These are phyloP conservation scores for Callaeas wilsoni DNA, from an alignment of 2,113 vertebrate species.

Conservation along the genomic window DNA sequence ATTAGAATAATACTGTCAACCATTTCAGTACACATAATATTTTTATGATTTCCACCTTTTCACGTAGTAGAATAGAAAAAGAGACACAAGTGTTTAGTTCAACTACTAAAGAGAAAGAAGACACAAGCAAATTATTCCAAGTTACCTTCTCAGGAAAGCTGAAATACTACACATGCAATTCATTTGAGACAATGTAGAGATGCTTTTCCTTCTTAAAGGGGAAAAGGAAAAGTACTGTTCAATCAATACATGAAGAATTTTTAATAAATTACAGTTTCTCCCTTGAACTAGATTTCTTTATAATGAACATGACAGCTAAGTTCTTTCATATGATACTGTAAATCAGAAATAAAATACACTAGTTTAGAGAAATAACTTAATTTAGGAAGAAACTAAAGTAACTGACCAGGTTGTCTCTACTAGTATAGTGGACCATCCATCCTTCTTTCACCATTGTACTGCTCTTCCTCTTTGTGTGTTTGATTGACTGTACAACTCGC, in stretches of 20 bases:
- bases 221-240: neutral
- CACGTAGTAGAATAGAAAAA: neutral
- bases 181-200: neutral
- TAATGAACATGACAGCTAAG: neutral
- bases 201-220: neutral
- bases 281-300: neutral
- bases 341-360: neutral
- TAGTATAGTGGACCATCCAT: constrained; percentile 99
- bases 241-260: neutral
- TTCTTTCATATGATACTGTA: neutral
- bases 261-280: neutral
- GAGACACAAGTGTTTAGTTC: neutral
- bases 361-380: neutral
- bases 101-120: neutral
- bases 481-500: constrained; percentile 97
- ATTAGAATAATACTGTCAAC: neutral
- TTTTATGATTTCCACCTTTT: neutral
- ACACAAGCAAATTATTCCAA: neutral
- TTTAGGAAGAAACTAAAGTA: neutral
- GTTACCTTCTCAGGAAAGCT: neutral
- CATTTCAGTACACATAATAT: neutral
- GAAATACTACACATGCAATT: neutral
- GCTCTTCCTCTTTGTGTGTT: constrained; percentile 97
- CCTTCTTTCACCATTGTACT: constrained; percentile 97
- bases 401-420: constrained; percentile 95